Evolutionary conservation across 2,888 invertebrate species (phyloP).

Genomic region (Spodoptera picta): DNA sequence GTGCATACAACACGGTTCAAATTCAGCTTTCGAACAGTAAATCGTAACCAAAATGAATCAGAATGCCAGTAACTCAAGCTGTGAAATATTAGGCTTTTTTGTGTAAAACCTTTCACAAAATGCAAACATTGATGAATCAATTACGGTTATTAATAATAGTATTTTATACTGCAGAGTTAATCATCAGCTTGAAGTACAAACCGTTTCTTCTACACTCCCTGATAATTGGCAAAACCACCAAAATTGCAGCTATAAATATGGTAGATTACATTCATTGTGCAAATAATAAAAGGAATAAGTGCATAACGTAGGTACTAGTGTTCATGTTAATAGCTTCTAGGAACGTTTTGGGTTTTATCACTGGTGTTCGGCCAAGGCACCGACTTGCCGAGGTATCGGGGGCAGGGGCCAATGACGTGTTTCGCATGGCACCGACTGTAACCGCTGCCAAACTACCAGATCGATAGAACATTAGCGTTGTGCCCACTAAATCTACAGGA

Average conservation of each 20-base stretch:
- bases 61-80: too few relatives aligned
- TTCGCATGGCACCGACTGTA: conserved; percentile 78
- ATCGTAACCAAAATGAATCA: too few relatives aligned
- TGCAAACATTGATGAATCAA: too few relatives aligned
- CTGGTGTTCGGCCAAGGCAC: conserved; percentile 42
- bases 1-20: too few relatives aligned
- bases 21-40: too few relatives aligned
- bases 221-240: neutral
- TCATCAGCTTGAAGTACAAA: too few relatives aligned
- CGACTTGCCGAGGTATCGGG: conserved; percentile 50
- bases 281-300: conserved; percentile 24
- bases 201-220: neutral
- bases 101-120: too few relatives aligned
- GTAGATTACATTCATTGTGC: conserved; percentile 28
- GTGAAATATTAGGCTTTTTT: too few relatives aligned
- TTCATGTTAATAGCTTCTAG: conserved; percentile 44
- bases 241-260: conserved; percentile 29
- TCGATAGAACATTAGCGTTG: conserved; percentile 78
- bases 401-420: conserved; percentile 66
- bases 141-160: too few relatives aligned
- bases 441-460: conserved; percentile 81
- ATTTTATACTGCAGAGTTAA: too few relatives aligned
- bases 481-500: conserved; percentile 60
- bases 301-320: conserved; percentile 13
- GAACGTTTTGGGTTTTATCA: conserved; percentile 50